Conservation (phyloP, 2,888 invertebrate genomes). For the Agrilus cyanescens region DNA sequence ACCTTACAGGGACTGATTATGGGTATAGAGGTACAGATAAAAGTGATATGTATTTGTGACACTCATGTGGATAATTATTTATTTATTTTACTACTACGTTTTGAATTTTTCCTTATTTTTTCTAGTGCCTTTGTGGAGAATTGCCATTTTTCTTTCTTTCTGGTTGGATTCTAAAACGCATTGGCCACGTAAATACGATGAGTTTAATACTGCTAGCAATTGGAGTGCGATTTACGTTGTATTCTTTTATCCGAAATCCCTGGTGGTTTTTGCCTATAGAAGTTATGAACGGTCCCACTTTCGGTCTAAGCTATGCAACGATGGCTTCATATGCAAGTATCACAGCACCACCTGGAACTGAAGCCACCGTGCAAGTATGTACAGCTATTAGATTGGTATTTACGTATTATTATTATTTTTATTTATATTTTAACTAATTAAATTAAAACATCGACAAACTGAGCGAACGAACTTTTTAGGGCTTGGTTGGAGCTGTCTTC, state of each 20-base stretch:
- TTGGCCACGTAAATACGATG: slow-evolving; percentile 77
- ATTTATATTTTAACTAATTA: background rate
- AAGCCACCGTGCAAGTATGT: slow-evolving; percentile 71
- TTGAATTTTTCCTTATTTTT: slow-evolving; percentile 17
- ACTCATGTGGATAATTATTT: no score
- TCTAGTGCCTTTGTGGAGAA: slow-evolving; percentile 76
- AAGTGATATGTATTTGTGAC: no score
- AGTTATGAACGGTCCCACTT: slow-evolving; percentile 75
- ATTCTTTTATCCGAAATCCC: slow-evolving; percentile 66
- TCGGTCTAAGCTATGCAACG: slow-evolving; percentile 77
- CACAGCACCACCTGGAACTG: slow-evolving; percentile 71
- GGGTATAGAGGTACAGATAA: slow-evolving; percentile 27
- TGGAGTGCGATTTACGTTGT: slow-evolving; percentile 68
- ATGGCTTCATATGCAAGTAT: slow-evolving; percentile 82
- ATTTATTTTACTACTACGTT: no score
- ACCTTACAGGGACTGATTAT: slow-evolving; percentile 35
- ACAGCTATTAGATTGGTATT: background rate
- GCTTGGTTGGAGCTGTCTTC: slow-evolving; percentile 74
- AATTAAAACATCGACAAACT: slow-evolving; percentile 1
- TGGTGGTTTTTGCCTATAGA: slow-evolving; percentile 83
- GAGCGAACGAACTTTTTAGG: slow-evolving; percentile 47
- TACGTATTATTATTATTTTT: background rate
- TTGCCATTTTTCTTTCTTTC: slow-evolving; percentile 80
- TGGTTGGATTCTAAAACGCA: slow-evolving; percentile 59
- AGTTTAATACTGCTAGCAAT: slow-evolving; percentile 69